phyloP scores from a whole-genome alignment of 2,888 invertebrate genomes.

The Mayetiola destructor region DNA sequence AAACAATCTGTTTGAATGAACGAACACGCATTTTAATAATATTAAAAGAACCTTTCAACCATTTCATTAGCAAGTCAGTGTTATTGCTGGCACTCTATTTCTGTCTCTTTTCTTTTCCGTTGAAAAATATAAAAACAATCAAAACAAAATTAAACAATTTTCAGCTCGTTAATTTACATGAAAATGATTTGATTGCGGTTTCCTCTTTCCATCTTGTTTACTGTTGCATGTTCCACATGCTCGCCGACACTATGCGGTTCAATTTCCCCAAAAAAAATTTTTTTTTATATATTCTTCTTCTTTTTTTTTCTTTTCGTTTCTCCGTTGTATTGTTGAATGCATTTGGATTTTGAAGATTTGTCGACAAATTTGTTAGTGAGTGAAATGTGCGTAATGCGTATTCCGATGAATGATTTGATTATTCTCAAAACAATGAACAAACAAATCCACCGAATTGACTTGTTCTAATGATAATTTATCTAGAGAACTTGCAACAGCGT shows the following conservation, averaged over 20 bases:
- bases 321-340: not conserved
- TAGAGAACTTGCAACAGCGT: not conserved
- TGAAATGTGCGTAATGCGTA: too few relatives aligned
- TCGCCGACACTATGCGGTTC: not conserved
- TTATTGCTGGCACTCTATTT: too few relatives aligned
- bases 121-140: conserved; percentile 1
- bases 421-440: too few relatives aligned
- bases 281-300: not conserved
- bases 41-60: too few relatives aligned
- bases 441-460: not conserved
- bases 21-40: too few relatives aligned
- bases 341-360: too few relatives aligned
- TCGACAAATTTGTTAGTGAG: too few relatives aligned
- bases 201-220: not conserved
- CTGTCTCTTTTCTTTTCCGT: too few relatives aligned
- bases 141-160: conserved; percentile 9
- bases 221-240: not conserved
- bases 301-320: not conserved
- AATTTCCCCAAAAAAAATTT: not conserved
- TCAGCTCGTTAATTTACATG: conserved; percentile 12
- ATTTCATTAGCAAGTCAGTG: too few relatives aligned
- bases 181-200: conserved; percentile 9
- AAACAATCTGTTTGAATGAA: too few relatives aligned
- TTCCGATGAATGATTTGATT: too few relatives aligned
- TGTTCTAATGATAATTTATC: not conserved